A percentile compares a stretch with the other conserved stretches of the same genome.
Conservation (phyloP, 2,113 vertebrate species). For the Phyllostomus discolor region DNA sequence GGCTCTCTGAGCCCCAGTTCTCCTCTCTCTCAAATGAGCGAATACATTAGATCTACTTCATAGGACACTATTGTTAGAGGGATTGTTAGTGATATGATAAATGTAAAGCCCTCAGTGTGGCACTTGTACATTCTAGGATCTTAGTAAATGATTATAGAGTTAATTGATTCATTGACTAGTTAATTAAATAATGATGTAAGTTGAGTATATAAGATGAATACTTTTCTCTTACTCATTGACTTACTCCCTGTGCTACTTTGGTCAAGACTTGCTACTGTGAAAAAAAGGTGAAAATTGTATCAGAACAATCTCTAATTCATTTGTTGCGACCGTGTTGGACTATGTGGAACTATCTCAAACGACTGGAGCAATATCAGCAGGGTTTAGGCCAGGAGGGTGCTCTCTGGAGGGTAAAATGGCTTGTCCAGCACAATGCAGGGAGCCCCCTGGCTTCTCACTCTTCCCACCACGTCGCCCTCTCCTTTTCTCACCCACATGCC, state of each 20-base stretch:
- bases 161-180: neutral
- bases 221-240: neutral
- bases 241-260: neutral
- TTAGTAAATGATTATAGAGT: neutral
- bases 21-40: neutral
- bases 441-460: neutral
- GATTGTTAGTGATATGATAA: neutral
- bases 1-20: neutral
- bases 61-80: neutral
- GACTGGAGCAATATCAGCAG: neutral
- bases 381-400: neutral
- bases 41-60: neutral
- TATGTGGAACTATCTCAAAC: neutral
- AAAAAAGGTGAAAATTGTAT: neutral
- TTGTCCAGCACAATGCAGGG: rapidly evolving
- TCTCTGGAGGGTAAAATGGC: neutral
- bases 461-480: neutral
- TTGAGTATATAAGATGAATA: neutral
- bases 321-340: neutral
- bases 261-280: neutral
- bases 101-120: neutral
- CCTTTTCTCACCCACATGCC: neutral
- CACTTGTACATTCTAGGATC: neutral
- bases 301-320: neutral
- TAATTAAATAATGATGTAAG: neutral